Evolutionary conservation across 2,888 invertebrate species (phyloP).

Genomic region (Dermolepida albohirtum): DNA sequence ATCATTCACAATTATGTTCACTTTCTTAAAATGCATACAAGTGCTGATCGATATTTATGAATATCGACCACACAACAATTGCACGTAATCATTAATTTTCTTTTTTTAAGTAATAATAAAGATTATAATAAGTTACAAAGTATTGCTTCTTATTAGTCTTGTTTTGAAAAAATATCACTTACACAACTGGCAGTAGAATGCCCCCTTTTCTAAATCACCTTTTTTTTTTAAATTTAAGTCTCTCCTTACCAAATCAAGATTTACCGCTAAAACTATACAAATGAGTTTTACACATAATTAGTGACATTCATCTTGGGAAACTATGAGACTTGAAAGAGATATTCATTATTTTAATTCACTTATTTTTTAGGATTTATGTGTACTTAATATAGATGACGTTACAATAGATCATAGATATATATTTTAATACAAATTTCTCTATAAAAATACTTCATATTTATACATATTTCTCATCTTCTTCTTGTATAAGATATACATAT

Average conservation of each 20-base stretch:
- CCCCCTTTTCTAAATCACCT: constrained; percentile 43
- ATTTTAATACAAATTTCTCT: constrained; percentile 39
- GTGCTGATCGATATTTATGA: constrained; percentile 55
- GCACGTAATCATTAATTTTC: constrained; percentile 56
- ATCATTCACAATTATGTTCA: constrained; percentile 32
- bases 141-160: constrained; percentile 82
- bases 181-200: constrained; percentile 54
- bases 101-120: constrained; percentile 59
- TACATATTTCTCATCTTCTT: constrained; percentile 22
- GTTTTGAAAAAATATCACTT: constrained; percentile 77
- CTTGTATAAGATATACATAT: constrained; percentile 32
- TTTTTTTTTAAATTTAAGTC: constrained; percentile 31
- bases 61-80: constrained; percentile 62
- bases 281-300: constrained; percentile 31
- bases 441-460: constrained; percentile 41
- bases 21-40: constrained; percentile 56
- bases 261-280: constrained; percentile 39
- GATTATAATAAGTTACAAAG: constrained; percentile 73
- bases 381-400: constrained; percentile 19
- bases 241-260: constrained; percentile 32
- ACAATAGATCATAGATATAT: constrained; percentile 24
- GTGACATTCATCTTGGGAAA: constrained; percentile 37
- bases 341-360: neutral
- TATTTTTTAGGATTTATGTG: neutral
- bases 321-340: constrained; percentile 41